phyloP scores from a whole-genome alignment of 1,140 invertebrate genomes.

The Drosophila ananassae region DNA sequence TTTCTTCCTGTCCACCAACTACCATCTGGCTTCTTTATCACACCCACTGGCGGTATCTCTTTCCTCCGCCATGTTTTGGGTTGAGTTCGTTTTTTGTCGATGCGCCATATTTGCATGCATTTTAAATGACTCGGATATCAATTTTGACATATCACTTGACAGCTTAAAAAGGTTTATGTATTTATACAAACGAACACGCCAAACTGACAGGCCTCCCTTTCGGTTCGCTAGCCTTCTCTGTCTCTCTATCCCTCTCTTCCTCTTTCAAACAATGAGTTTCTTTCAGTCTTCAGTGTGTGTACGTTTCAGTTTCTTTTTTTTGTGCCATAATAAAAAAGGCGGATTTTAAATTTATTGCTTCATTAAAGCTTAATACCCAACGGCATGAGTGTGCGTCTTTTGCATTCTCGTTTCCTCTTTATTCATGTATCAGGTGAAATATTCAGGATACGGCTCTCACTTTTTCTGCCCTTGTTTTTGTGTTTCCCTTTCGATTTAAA shows the following conservation, averaged over 20 bases:
- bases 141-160: slow-evolving; percentile 83
- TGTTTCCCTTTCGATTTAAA: slow-evolving; percentile 7
- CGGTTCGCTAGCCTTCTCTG: not conserved
- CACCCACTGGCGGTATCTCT: slow-evolving; percentile 1
- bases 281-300: slow-evolving; percentile 16
- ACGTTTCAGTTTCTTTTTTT: slow-evolving; percentile 31
- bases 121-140: slow-evolving; percentile 82
- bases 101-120: slow-evolving; percentile 79
- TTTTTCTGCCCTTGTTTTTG: slow-evolving; percentile 23
- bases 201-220: slow-evolving; percentile 13
- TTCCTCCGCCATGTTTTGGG: slow-evolving; percentile 24
- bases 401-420: slow-evolving; percentile 1
- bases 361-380: slow-evolving; percentile 77
- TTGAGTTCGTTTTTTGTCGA: slow-evolving; percentile 50
- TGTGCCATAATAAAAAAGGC: slow-evolving; percentile 67
- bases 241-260: not conserved
- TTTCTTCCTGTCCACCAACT: slow-evolving; percentile 48
- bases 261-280: slow-evolving; percentile 10
- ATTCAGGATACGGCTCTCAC: slow-evolving; percentile 56
- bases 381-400: slow-evolving; percentile 44
- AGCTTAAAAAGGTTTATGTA: slow-evolving; percentile 83
- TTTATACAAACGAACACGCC: slow-evolving; percentile 67
- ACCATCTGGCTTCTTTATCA: slow-evolving; percentile 11
- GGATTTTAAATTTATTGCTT: slow-evolving; percentile 83
- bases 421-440: slow-evolving; percentile 65